phyloP scores from a whole-genome alignment of 2,113 vertebrate species.

The Fulica atra region DNA sequence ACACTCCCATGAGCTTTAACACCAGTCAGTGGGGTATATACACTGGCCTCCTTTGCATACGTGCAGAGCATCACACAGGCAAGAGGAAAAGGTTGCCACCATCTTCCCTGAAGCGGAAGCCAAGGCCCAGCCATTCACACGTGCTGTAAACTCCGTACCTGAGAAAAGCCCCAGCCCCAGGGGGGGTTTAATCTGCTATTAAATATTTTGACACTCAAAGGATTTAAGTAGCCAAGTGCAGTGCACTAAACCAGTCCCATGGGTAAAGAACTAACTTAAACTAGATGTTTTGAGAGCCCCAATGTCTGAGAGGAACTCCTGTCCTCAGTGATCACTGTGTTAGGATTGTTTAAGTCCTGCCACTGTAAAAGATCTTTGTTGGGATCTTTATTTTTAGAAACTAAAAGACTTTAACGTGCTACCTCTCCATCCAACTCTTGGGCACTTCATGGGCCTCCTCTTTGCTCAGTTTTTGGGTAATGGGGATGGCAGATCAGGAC shows the following conservation, averaged over 20 bases:
- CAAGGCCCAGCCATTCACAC: background rate
- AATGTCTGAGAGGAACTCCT: background rate
- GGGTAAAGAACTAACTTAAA: background rate
- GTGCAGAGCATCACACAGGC: background rate
- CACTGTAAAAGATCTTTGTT: background rate
- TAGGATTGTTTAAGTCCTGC: background rate
- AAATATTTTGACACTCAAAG: background rate
- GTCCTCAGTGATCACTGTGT: background rate
- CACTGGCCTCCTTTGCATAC: background rate
- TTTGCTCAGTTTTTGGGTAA: background rate
- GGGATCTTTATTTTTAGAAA: background rate
- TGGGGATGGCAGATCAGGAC: background rate
- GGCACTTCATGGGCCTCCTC: background rate
- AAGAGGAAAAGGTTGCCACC: background rate
- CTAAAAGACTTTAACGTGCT: fast-evolving
- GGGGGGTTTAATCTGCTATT: background rate
- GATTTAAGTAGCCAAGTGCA: background rate
- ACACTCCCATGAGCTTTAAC: too few relatives aligned
- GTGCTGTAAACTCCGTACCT: background rate
- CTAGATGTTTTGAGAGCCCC: background rate
- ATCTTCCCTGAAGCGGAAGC: background rate
- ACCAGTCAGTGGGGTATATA: background rate
- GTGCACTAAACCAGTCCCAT: background rate
- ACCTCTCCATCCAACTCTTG: background rate
- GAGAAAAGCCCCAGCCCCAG: background rate